Conservation (phyloP, 2,888 invertebrate species). For the Amphiduros pacificus region DNA sequence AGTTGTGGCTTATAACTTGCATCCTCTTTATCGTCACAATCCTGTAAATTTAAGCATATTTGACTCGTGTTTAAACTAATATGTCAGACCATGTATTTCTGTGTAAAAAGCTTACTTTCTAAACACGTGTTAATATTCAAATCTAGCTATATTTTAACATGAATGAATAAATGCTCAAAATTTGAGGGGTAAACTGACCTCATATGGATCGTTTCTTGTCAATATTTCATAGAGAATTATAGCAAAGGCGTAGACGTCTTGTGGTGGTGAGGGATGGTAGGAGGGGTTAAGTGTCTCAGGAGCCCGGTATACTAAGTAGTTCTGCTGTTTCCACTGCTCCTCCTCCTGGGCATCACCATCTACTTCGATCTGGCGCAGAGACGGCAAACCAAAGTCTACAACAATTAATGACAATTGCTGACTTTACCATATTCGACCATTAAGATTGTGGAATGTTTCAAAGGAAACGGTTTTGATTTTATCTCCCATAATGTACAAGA, state of each 20-base stretch:
- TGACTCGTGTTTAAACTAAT: too few relatives aligned
- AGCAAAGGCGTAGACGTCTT: slow-evolving; percentile 47
- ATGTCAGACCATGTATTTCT: too few relatives aligned
- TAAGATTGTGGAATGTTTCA: too few relatives aligned
- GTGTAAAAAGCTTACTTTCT: too few relatives aligned
- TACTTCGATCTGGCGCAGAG: slow-evolving; percentile 21
- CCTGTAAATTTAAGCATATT: not conserved
- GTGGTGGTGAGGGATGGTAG: slow-evolving; percentile 22
- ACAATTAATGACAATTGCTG: not conserved
- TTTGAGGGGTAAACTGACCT: too few relatives aligned
- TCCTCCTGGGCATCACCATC: slow-evolving; percentile 23
- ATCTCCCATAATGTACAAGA: too few relatives aligned
- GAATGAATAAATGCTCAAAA: too few relatives aligned
- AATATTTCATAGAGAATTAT: slow-evolving; percentile 49
- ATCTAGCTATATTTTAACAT: too few relatives aligned
- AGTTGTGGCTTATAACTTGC: slow-evolving; percentile 3
- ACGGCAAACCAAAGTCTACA: slow-evolving; percentile 39
- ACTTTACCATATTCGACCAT: too few relatives aligned
- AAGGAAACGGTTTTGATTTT: too few relatives aligned
- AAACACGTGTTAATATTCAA: too few relatives aligned
- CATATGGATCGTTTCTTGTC: slow-evolving; percentile 45
- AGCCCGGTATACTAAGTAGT: slow-evolving; percentile 36
- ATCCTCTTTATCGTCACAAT: slow-evolving; percentile 5
- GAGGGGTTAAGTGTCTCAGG: slow-evolving; percentile 33
- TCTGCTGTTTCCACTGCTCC: slow-evolving; percentile 24